phyloP scores from a whole-genome alignment of 1,140 invertebrate genomes.

The Bicyclus anynana region DNA sequence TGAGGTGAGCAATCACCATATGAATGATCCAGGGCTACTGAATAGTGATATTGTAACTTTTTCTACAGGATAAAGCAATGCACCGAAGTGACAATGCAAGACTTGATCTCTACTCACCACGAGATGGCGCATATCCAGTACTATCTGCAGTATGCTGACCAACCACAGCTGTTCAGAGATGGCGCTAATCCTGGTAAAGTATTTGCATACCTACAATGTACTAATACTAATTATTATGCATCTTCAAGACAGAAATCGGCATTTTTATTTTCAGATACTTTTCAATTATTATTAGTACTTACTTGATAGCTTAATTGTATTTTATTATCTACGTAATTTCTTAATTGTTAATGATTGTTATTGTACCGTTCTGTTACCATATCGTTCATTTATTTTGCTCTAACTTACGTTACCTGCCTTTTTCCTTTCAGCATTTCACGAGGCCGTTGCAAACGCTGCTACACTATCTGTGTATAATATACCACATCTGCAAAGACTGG shows the following conservation, averaged over 20 bases:
- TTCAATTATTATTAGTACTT: too few relatives aligned
- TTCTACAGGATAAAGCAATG: constrained; percentile 92
- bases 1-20: too few relatives aligned
- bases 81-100: constrained; percentile 88
- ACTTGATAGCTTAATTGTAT: too few relatives aligned
- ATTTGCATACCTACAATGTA: background rate
- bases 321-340: too few relatives aligned
- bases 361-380: too few relatives aligned
- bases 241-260: background rate
- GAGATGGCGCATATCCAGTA: constrained; percentile 92
- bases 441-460: constrained; percentile 93
- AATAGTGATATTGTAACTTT: too few relatives aligned
- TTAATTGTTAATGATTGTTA: too few relatives aligned
- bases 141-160: constrained; percentile 88
- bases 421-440: constrained; percentile 89
- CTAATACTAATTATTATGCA: too few relatives aligned
- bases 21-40: too few relatives aligned
- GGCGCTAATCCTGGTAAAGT: constrained; percentile 86
- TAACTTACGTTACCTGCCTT: too few relatives aligned
- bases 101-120: constrained; percentile 89
- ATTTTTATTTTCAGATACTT: too few relatives aligned
- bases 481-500: constrained; percentile 85
- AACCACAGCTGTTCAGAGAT: constrained; percentile 84
- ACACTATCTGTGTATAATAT: constrained; percentile 86
- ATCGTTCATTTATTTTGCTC: too few relatives aligned